Base-by-base conservation (phyloP, 1,140 invertebrate species). In the Magallana angulata region DNA sequence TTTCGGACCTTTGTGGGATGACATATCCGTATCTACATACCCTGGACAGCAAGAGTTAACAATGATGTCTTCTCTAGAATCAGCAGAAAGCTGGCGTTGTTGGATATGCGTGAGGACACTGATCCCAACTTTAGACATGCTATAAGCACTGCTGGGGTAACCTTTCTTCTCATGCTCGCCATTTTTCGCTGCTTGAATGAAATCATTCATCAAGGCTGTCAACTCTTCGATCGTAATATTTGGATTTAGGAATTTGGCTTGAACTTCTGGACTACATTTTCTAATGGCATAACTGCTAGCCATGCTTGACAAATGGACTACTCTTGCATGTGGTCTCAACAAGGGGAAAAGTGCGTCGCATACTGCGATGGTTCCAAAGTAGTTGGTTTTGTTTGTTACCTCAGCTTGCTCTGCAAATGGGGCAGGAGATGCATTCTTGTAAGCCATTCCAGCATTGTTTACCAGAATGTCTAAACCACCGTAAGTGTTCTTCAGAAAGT, bases 371-470 rank as follows among this genome's bases (percentile, higher is more conserved):
- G 96, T 95, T 12, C 95, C 96, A 91, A 96, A 97, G 92, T 96
- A 97, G 93, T 98, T 98, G 0, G 96, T 96, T 64, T 92, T 92
- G 1, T 97, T 91, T 0, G 97, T 97, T 89, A 96, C 95, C 90
- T 96, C 96, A 0, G 97, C 97, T 95, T 97, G 97, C 16, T 96
- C 95, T 1, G 93, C 91, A 87, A 96, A 96, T 0, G 97, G 96
- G 86, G 96, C 97, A 1, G 95, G 95, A 0, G 97, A 95, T 84
- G 90, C 84, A 80, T 62, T 58, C 92, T 95, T 97, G 92, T 96
- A 97, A 4, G 97, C 96, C 81, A 98, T 97, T 0, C 96, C 97
- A 83, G 97, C 97, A 95, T 98, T 98, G 92, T 98, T 98, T 0
- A 98, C 96, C 16, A 98, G 94, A 57, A 98, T 91, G 95, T 98